Evolutionary conservation across 2,113 vertebrate genomes (phyloP), one percentile per base, ranked within the genome.

Genomic region (Alligator mississippiensis): DNA sequence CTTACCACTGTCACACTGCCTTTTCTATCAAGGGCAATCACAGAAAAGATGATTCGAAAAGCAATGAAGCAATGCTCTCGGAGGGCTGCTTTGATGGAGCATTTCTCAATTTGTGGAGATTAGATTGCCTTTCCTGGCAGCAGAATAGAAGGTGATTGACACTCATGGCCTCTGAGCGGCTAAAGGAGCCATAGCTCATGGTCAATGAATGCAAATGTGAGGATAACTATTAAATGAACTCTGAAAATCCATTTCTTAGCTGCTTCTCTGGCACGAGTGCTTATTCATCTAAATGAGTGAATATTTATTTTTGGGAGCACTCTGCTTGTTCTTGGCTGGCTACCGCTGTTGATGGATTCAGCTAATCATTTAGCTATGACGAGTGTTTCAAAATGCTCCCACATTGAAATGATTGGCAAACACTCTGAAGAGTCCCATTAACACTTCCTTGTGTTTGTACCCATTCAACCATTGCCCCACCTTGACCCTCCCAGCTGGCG

Each of bases 31-130:
- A 78, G 90, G 62, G 72, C 58, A 10, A 78, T 83, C 62, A 18
- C 80, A 68, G 30, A 54, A 57, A 82, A 38, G 79, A 82, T 72
- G 47, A 72, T 82, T 66, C 80, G 62, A 60, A 61, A 62, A 63
- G 14, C 64, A 58, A 72, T 72, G 62, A 91, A 78, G 79, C 63
- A 24, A 62, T 30, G 68, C 74, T 77, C 62, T 55, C 66, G 16
- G 58, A n/a, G 64, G 75, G 72, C 55, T 38, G 47, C 70, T 68
- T 72, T 84, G 60, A 54, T 54, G 77, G 70, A n/a, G 66, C 47
- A 68, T 79, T 88, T 66, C n/a, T 57, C 87, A 88, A 61, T 80
- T 80, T 92, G 77, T 84, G 61, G 28, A 82, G 85, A 84, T 88
- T 75, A 78, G 74, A 92, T 84, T 76, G 85, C 85, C 28, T 80